Percentiles rank a stretch among this genome's conserved stretches.
These are phyloP conservation scores for Dromas ardeola DNA, from an alignment of 2,113 vertebrate genomes.

Conservation along the genomic window DNA sequence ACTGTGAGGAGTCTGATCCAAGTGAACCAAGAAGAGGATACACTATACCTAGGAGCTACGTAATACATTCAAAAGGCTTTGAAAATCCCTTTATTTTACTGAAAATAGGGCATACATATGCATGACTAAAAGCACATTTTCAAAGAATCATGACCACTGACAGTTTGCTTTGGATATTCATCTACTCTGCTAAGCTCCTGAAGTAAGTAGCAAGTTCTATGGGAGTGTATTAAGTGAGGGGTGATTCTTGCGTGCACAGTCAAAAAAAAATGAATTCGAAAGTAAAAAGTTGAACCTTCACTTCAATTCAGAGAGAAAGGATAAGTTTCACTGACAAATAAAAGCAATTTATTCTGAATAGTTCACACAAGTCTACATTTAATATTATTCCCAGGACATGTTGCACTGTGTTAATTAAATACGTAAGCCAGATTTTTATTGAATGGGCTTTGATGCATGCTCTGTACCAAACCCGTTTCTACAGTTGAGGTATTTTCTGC, in stretches of 20 bases:
- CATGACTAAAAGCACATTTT: neutral
- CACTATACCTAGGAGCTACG: accelerated
- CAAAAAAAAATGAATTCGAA: neutral
- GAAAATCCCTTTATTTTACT: neutral
- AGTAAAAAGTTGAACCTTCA: neutral
- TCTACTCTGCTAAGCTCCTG: neutral
- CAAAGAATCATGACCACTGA: neutral
- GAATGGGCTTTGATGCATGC: neutral
- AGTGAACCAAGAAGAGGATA: neutral
- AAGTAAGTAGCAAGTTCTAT: neutral
- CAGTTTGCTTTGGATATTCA: neutral
- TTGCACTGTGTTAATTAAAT: neutral
- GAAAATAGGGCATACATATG: accelerated
- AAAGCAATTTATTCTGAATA: neutral
- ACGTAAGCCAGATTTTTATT: neutral
- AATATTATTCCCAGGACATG: neutral
- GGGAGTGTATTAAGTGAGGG: neutral
- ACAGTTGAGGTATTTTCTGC: neutral
- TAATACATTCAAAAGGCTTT: neutral
- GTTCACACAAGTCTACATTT: neutral
- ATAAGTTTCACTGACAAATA: neutral
- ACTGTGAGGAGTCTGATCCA: neutral
- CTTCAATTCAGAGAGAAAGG: neutral
- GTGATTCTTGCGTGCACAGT: neutral
- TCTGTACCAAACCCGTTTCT: neutral